Evolutionary conservation across 1,140 invertebrate species (phyloP).

Genomic region (Cyrtorhinus lividipennis): DNA sequence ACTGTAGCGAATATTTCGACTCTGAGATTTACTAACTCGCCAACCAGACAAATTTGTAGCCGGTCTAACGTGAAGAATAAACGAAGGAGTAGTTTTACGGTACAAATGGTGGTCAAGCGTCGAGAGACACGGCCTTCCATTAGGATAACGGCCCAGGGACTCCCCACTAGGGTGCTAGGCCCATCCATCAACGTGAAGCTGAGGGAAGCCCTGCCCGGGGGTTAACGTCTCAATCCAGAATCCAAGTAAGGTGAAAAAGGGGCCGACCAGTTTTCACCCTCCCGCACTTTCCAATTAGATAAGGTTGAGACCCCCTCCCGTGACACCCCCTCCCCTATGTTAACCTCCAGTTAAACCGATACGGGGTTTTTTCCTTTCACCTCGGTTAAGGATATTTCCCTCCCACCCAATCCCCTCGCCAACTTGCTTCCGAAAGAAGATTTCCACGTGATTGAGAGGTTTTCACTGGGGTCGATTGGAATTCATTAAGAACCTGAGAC

Average conservation of each 20-base stretch:
- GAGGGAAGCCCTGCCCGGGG: neutral
- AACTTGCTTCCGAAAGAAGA: neutral
- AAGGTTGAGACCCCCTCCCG: neutral
- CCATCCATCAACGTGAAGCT: neutral
- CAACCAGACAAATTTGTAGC: neutral
- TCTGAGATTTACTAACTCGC: no score
- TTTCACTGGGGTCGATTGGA: neutral
- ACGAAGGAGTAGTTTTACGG: neutral
- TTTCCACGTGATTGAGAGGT: no score
- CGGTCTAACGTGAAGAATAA: slow-evolving; percentile 6
- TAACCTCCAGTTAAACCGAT: neutral
- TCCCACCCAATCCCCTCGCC: neutral
- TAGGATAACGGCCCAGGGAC: neutral
- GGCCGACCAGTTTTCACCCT: neutral
- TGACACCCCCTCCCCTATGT: no score
- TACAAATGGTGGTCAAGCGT: slow-evolving; percentile 7
- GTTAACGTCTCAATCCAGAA: neutral
- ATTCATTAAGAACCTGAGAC: no score
- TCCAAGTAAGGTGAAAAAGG: neutral
- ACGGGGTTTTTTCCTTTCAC: neutral
- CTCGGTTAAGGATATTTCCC: neutral
- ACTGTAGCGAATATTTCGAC: no score
- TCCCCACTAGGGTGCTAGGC: neutral
- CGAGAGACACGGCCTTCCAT: slow-evolving; percentile 5
- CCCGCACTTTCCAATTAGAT: slow-evolving; percentile 2